Conservation (phyloP, 1,140 invertebrate genomes). For the Lordiphosa collinella region DNA sequence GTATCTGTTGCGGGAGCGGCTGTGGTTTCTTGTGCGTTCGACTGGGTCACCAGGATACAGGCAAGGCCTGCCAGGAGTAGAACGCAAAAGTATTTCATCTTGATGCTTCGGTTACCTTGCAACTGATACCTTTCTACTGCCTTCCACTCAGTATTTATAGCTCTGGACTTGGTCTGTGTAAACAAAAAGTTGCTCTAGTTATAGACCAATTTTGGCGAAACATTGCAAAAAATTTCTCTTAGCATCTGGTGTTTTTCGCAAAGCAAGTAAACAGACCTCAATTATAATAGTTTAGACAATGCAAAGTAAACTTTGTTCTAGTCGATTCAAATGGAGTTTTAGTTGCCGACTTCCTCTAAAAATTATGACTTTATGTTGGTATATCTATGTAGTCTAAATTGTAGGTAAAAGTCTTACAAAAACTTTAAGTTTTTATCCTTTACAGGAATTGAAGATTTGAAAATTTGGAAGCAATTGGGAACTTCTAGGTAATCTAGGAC, state of each 20-base stretch:
- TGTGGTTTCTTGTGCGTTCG: not conserved
- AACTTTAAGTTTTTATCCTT: too few species aligned
- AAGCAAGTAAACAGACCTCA: too few species aligned
- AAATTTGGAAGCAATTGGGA: too few species aligned
- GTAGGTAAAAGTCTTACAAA: too few species aligned
- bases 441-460: too few species aligned
- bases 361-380: too few species aligned
- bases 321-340: too few species aligned
- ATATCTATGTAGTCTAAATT: too few species aligned
- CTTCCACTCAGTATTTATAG: constrained; percentile 1
- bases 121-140: not conserved
- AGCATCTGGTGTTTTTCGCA: not conserved
- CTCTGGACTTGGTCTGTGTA: not conserved
- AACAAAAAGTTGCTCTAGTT: not conserved
- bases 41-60: not conserved
- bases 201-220: not conserved
- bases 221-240: not conserved
- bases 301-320: too few species aligned
- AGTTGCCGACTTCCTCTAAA: too few species aligned
- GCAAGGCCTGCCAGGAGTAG: not conserved
- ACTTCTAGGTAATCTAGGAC: too few species aligned
- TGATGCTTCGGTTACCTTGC: not conserved
- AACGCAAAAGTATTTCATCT: constrained; percentile 1
- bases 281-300: too few species aligned
- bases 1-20: not conserved